phyloP scores from a whole-genome alignment of 2,797 vertebrate genomes.

The Anabas testudineus region DNA sequence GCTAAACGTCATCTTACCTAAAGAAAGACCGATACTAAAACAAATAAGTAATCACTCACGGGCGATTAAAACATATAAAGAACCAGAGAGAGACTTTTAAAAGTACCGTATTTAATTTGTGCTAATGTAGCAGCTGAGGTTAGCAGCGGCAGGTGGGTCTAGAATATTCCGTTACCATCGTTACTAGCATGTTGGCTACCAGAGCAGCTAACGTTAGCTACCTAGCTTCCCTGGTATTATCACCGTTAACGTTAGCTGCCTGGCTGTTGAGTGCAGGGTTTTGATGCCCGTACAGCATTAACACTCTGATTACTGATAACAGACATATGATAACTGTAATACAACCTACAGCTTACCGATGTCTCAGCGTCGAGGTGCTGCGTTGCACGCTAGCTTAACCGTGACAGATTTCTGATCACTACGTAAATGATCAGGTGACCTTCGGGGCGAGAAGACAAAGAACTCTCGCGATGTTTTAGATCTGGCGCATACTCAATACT shows the following conservation, averaged over 20 bases:
- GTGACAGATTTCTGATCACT: constrained; percentile 26
- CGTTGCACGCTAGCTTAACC: constrained; percentile 5
- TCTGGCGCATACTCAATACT: background rate
- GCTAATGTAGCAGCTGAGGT: background rate
- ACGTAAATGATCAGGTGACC: constrained; percentile 73
- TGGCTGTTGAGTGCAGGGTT: background rate
- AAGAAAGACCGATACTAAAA: rapidly evolving
- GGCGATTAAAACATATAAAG: rapidly evolving
- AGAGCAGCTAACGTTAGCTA: constrained; percentile 37
- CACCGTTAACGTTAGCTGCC: background rate
- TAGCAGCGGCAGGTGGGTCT: constrained; percentile 61
- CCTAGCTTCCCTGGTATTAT: background rate
- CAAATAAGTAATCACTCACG: rapidly evolving
- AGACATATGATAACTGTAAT: background rate
- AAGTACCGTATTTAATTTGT: background rate
- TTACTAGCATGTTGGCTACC: constrained; percentile 67
- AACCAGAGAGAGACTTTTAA: rapidly evolving
- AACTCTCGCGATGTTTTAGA: constrained; percentile 68
- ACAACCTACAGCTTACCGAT: constrained; percentile 27
- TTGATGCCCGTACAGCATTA: rapidly evolving
- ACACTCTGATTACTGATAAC: background rate
- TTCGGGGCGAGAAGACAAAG: background rate
- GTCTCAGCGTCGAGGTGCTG: background rate
- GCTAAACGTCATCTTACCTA: background rate
- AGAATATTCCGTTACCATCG: constrained; percentile 77